A percentile compares a stretch with the other conserved stretches of the same genome.
These are phyloP conservation scores for Trachelus stipa DNA, from an alignment of 2,888 invertebrate genomes.

Conservation along the genomic window DNA sequence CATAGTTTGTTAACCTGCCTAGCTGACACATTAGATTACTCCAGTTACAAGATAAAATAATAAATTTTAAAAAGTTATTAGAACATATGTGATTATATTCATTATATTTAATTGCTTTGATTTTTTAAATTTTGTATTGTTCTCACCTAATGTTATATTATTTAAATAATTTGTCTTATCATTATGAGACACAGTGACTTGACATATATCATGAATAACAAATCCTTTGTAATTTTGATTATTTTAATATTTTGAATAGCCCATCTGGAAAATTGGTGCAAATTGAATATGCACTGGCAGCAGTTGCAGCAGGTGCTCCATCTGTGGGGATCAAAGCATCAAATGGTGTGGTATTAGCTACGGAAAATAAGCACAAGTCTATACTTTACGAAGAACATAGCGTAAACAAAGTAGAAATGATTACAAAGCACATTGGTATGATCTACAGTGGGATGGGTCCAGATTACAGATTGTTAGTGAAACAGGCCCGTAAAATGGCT, in stretches of 20 bases:
- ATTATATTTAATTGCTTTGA: neutral
- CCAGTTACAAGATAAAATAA: neutral
- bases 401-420: slow-evolving; percentile 95
- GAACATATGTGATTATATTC: neutral
- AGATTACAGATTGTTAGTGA: slow-evolving; percentile 89
- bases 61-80: neutral
- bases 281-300: slow-evolving; percentile 99
- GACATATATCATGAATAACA: slow-evolving; percentile 28
- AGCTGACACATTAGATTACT: neutral
- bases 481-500: slow-evolving; percentile 93
- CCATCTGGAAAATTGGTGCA: slow-evolving; percentile 99
- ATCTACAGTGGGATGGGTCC: slow-evolving; percentile 98
- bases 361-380: slow-evolving; percentile 98
- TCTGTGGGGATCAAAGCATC: slow-evolving; percentile 99
- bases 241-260: slow-evolving; percentile 71
- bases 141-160: neutral
- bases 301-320: slow-evolving; percentile 97
- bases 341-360: slow-evolving; percentile 98
- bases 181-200: slow-evolving; percentile 58
- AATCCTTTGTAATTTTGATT: slow-evolving; percentile 31
- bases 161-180: slow-evolving; percentile 13
- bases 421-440: slow-evolving; percentile 96
- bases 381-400: slow-evolving; percentile 97
- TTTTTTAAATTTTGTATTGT: neutral
- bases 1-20: neutral